A percentile compares a stretch with the other conserved stretches of the same genome.
phyloP scores from a whole-genome alignment of 1,140 invertebrate species.

The Anthonomus grandis region DNA sequence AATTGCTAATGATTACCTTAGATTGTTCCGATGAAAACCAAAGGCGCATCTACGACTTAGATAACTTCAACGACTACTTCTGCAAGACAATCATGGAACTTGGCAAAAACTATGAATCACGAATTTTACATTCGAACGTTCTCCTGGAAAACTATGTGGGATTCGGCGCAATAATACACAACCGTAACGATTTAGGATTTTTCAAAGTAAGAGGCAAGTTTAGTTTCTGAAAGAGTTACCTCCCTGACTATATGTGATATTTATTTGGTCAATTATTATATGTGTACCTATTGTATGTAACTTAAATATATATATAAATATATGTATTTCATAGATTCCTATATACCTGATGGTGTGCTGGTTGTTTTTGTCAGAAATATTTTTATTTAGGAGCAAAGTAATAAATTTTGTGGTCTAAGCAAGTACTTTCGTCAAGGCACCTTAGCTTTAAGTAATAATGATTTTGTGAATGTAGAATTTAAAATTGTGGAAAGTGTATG shows the following conservation, averaged over 20 bases:
- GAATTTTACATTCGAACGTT: conserved; percentile 67
- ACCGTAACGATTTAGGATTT: conserved; percentile 78
- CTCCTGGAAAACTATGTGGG: conserved; percentile 78
- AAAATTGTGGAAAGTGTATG: too few species aligned
- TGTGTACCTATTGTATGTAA: too few species aligned
- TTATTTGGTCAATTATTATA: conserved; percentile 29
- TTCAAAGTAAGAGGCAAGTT: conserved; percentile 82
- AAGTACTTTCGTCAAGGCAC: not conserved
- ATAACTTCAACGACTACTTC: conserved; percentile 56
- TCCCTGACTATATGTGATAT: conserved; percentile 27
- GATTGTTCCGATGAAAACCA: conserved; percentile 44
- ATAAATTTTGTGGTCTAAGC: not conserved
- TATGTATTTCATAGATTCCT: conserved; percentile 10
- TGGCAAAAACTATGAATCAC: conserved; percentile 47
- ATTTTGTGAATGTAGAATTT: too few species aligned
- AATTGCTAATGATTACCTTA: conserved; percentile 36
- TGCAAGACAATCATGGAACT: conserved; percentile 51
- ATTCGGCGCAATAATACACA: conserved; percentile 74
- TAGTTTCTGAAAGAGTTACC: conserved; percentile 65
- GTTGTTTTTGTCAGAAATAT: conserved; percentile 7
- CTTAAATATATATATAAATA: not conserved
- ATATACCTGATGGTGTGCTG: not conserved
- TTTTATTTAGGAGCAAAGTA: not conserved
- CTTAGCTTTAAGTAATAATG: too few species aligned
- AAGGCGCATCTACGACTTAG: conserved; percentile 56